A percentile compares a stretch with the other conserved stretches of the same genome.
Evolutionary conservation across 2,888 invertebrate genomes (phyloP).

Genomic region (Plebejus melissa): DNA sequence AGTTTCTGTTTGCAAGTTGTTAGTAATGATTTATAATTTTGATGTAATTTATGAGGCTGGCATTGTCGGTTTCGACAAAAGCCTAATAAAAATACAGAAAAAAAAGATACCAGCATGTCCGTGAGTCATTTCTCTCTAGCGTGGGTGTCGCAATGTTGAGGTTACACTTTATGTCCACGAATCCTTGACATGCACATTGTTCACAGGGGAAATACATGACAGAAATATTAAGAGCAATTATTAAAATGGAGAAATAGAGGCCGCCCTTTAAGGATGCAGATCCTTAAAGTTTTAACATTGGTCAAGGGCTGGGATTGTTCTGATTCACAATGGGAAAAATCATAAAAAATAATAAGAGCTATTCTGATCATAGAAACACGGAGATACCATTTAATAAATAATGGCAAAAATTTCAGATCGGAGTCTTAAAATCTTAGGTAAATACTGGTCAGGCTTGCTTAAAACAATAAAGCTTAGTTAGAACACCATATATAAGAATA

Average conservation of each 20-base stretch:
- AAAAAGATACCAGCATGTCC: neutral
- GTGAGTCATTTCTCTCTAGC: conserved; percentile 3
- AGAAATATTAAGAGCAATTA: neutral
- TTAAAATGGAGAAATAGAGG: neutral
- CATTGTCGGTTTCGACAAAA: no score
- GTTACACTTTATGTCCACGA: neutral
- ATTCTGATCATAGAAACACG: no score
- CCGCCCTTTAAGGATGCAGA: neutral
- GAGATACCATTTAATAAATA: neutral
- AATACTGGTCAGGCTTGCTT: neutral
- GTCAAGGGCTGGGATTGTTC: neutral
- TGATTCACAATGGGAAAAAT: no score
- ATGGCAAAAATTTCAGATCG: neutral
- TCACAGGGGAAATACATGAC: neutral
- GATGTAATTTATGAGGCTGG: no score
- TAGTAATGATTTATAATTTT: no score
- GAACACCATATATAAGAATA: neutral
- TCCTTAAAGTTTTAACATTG: neutral
- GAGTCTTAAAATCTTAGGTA: neutral
- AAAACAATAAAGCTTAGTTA: neutral
- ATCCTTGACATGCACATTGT: conserved; percentile 6
- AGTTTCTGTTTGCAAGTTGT: no score
- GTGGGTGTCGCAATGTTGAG: conserved; percentile 12
- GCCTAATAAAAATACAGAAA: no score
- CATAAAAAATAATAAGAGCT: no score